A percentile compares a stretch with the other conserved stretches of the same genome.
These are phyloP conservation scores for Philonicus albiceps DNA, from an alignment of 2,888 invertebrate species.

Conservation along the genomic window DNA sequence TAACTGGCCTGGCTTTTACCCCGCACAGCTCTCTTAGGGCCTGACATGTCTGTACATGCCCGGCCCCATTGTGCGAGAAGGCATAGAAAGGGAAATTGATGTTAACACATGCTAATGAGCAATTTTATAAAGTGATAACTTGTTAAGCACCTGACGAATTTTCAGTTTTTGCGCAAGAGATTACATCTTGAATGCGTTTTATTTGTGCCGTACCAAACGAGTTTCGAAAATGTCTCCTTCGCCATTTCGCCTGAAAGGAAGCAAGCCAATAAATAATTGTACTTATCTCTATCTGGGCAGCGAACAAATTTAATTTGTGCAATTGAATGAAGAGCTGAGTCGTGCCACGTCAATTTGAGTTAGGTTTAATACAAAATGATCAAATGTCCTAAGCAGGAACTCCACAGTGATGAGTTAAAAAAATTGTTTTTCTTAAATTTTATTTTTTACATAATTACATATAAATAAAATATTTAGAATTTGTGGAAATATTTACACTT, in stretches of 20 bases:
- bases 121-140: constrained; percentile 57
- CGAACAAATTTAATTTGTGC: not conserved
- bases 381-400: too few species aligned
- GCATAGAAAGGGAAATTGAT: constrained; percentile 24
- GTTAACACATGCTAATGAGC: constrained; percentile 49
- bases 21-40: not conserved
- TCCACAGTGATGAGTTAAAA: too few species aligned
- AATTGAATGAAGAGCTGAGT: not conserved
- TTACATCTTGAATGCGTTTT: not conserved
- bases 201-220: not conserved
- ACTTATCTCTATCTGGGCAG: not conserved
- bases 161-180: not conserved
- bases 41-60: not conserved
- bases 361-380: too few species aligned
- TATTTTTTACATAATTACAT: too few species aligned
- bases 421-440: too few species aligned
- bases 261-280: not conserved
- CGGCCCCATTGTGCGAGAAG: constrained; percentile 3
- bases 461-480: too few species aligned
- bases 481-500: too few species aligned
- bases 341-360: not conserved
- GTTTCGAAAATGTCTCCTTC: not conserved
- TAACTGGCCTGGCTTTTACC: not conserved
- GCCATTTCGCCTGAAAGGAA: not conserved
- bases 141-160: constrained; percentile 48